These are phyloP conservation scores for Drosophila pseudotakahashii DNA, from an alignment of 2,888 invertebrate species.

Conservation along the genomic window DNA sequence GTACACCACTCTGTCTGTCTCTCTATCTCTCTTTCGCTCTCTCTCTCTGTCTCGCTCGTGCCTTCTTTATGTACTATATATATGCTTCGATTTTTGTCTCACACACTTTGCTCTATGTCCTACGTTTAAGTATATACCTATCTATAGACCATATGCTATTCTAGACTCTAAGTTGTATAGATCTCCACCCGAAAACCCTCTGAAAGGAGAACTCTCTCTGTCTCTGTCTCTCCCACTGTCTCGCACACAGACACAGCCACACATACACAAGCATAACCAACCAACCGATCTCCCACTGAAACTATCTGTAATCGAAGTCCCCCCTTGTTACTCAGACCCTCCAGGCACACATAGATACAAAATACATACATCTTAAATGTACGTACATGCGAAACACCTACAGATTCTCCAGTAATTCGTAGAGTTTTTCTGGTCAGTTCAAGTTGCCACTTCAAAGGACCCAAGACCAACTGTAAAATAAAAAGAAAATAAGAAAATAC, in stretches of 20 bases:
- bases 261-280: constrained; percentile 29
- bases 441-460: not conserved
- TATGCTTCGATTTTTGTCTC: constrained; percentile 36
- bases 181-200: constrained; percentile 37
- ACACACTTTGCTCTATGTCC: constrained; percentile 38
- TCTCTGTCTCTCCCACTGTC: constrained; percentile 42
- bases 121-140: constrained; percentile 50
- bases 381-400: constrained; percentile 5
- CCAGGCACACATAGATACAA: constrained; percentile 21
- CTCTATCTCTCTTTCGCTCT: constrained; percentile 3
- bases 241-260: constrained; percentile 25
- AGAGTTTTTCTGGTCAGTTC: constrained; percentile 5
- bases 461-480: constrained; percentile 8
- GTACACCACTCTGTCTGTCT: constrained; percentile 11
- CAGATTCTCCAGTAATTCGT: not conserved
- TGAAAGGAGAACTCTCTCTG: constrained; percentile 40
- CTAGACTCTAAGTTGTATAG: constrained; percentile 63
- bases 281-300: constrained; percentile 31
- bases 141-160: constrained; percentile 45
- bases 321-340: constrained; percentile 1
- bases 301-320: constrained; percentile 25
- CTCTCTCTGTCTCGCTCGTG: constrained; percentile 24
- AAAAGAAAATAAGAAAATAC: not conserved
- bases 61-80: constrained; percentile 10
- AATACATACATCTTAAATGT: constrained; percentile 7